A percentile compares a stretch with the other conserved stretches of the same genome.
These are phyloP conservation scores for Sinosuthora webbiana DNA, from an alignment of 2,113 vertebrate genomes.

Conservation along the genomic window DNA sequence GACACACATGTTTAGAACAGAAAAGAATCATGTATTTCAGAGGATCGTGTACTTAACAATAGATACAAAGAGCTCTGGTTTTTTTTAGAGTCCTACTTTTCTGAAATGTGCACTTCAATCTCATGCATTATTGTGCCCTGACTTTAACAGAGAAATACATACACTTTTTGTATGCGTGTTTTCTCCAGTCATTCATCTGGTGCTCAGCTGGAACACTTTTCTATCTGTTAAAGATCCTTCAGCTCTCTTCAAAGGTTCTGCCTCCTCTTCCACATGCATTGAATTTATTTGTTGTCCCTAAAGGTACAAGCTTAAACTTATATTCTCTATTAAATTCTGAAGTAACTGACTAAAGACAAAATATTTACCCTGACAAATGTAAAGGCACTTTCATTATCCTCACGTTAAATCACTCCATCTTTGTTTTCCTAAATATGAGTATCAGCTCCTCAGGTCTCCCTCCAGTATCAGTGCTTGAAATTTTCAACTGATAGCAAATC, in stretches of 20 bases:
- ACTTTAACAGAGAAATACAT: not conserved
- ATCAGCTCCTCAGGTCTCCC: not conserved
- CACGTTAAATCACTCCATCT: not conserved
- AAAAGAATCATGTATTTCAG: not conserved
- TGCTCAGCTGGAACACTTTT: not conserved
- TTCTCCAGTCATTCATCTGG: not conserved
- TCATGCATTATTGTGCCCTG: not conserved
- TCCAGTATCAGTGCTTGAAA: not conserved
- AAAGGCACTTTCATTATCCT: not conserved
- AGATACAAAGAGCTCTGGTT: not conserved
- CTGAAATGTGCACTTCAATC: not conserved
- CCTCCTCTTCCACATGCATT: not conserved
- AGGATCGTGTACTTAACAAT: not conserved
- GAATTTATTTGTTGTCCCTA: not conserved
- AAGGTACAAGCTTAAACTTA: not conserved
- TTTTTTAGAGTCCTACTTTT: not conserved
- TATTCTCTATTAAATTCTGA: not conserved
- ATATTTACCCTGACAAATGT: not conserved
- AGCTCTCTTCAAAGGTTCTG: not conserved
- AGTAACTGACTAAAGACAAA: not conserved
- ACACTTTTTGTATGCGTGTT: not conserved
- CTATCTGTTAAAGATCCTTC: not conserved
- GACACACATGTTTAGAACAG: not conserved
- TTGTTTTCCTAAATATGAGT: not conserved
- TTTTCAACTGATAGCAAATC: not conserved